Evolutionary conservation across 2,797 vertebrate genomes (phyloP), one percentile per base, ranked within the genome.

Genomic region (Gallinago solitaria): DNA sequence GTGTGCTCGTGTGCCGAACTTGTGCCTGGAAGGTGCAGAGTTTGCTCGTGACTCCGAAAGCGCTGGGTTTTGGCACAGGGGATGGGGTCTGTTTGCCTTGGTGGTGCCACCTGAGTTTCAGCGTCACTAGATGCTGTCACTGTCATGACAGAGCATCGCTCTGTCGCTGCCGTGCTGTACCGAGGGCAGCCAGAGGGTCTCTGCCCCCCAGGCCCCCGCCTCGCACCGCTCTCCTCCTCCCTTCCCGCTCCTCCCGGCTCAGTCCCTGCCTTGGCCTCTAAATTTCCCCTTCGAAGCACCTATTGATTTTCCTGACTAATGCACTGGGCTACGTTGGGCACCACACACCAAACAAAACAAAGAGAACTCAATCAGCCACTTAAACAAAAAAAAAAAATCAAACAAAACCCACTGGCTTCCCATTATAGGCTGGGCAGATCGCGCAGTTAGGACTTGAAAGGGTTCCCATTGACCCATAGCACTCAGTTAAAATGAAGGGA

Each of bases 231-330:
- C 21, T 24, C n/a, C 57, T 24, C 9, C 33, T 24, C 56, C 81
- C 5, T 30, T 43, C 30, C 43, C 4, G 2, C 61, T 12, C 30
- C 23, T 43, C 33, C 43, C 41, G 16, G 35, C 83, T 18, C n/a
- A 1, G 8, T 20, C 47, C 50, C 79, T 7, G 37, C 32, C 18
- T 19, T 48, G 43, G 33, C 95, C 82, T 78, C 84, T 56, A 45
- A 51, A 64, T 67, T 90, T 93, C 94, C 89, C 87, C 85, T 76
- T 45, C 7, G 48, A 88, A 93, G 94, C 53, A 12, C 79, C 76
- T 93, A 94, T 93, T 50, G 90, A 94, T 97, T 96, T 94, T 90
- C 90, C 80, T 84, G 74, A 37, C 92, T 85, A 96, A 96, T 85
- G 80, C 84, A 83, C 39, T n/a, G 47, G 67, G 67, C 87, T 83